Evolutionary conservation across 2,888 invertebrate genomes (phyloP).

Genomic region (Acleris holmiana): DNA sequence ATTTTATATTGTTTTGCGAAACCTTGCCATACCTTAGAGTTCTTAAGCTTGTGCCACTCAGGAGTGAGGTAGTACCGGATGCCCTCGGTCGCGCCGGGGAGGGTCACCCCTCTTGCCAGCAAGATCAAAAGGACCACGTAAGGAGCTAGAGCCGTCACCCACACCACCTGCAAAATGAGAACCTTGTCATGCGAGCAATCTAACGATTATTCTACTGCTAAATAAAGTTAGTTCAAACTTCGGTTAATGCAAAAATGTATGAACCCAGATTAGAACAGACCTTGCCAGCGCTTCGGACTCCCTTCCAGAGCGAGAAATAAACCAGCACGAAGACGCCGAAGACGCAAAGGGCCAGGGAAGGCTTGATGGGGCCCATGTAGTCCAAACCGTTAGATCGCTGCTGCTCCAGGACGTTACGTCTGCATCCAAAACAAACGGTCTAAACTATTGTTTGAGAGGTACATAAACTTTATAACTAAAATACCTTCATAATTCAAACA

Average conservation of each 20-base stretch:
- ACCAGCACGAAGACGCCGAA: conserved; percentile 96
- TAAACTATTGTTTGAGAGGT: background rate
- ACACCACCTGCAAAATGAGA: conserved; percentile 88
- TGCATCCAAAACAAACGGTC: conserved; percentile 56
- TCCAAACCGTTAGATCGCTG: conserved; percentile 93
- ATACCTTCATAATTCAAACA: no score
- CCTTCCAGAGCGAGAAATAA: conserved; percentile 98
- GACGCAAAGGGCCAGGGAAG: conserved; percentile 94
- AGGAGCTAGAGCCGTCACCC: conserved; percentile 97
- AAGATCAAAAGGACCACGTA: conserved; percentile 95
- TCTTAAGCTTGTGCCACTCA: conserved; percentile 92
- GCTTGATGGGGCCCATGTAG: conserved; percentile 94
- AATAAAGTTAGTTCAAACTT: no score
- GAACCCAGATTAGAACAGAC: conserved; percentile 80
- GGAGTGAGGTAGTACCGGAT: conserved; percentile 95
- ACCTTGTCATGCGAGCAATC: background rate
- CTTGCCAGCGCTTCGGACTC: conserved; percentile 96
- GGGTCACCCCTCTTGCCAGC: conserved; percentile 91
- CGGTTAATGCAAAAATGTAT: no score
- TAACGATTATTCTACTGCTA: no score
- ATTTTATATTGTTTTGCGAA: background rate
- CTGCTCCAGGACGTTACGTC: conserved; percentile 94
- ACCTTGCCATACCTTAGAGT: conserved; percentile 85
- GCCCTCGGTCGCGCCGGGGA: conserved; percentile 93
- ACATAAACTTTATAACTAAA: no score